Evolutionary conservation across 1,140 invertebrate genomes (phyloP), one percentile per base, ranked within the genome.

Genomic region (Melitaea cinxia): DNA sequence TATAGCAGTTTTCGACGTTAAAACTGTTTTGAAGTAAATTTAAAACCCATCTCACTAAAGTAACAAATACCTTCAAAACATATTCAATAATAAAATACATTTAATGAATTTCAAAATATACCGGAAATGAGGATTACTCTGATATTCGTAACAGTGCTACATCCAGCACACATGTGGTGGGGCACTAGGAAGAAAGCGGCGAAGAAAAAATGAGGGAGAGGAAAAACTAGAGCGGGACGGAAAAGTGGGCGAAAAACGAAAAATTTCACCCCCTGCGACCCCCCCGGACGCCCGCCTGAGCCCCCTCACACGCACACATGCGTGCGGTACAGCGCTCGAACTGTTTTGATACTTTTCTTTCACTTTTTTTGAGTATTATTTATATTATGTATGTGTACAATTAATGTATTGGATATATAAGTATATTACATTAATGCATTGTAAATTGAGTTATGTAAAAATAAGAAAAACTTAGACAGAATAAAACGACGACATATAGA

Each of bases 231-330:
- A 90, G 85, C 85, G 78, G 86, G 88, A 90, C 83, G 88, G 86
- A 90, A 89, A 89, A 90, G 85, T 90, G 80, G 85, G 86, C 76
- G 88, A 90, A 90, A 90, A 90, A 90, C 88, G 88, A 90, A 90
- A 90, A 90, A 90, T 90, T 90, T 86, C 82, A 80, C 81, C 85
- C 73, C 69, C 78, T 45, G 56, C 39, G 39, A 45, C 15, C 71
- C 77, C 64, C 70, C 65, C 72, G 71, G 54, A 59, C 67, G 26
- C 60, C 64, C 58, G 52, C 67, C 67, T 62, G 68, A 59, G 49
- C 69, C 45, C 59, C 64, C 76, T 63, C 80, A 80, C 85, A 86
- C 85, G 77, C 85, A 88, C 84, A 83, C 85, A 78, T 68, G 82
- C 75, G 73, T 68, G 66, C 26, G 35, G 14, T 68, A 78, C 42